Conservation (phyloP, 2,113 vertebrate genomes). For the Emydocephalus ijimae region DNA sequence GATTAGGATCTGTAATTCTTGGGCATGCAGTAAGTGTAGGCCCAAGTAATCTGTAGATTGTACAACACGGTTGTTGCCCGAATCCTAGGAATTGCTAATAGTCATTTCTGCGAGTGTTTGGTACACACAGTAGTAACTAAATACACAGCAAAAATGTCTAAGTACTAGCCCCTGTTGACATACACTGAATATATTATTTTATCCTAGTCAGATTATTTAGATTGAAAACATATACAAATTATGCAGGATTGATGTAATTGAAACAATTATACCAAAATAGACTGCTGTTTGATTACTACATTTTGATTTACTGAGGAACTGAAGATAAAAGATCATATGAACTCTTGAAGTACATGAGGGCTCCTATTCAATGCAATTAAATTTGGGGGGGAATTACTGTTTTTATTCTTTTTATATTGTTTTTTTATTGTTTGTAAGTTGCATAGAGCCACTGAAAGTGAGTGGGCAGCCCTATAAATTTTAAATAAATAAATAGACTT, state of each 20-base stretch:
- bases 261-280: background rate
- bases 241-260: background rate
- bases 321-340: background rate
- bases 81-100: background rate
- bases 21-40: background rate
- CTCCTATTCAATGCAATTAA: background rate
- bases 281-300: background rate
- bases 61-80: background rate
- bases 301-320: background rate
- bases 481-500: background rate
- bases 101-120: background rate
- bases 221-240: background rate
- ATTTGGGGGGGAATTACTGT: background rate
- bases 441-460: background rate
- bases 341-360: background rate
- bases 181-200: background rate
- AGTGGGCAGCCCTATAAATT: background rate
- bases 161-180: background rate
- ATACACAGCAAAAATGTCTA: background rate
- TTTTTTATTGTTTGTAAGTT: background rate
- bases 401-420: background rate
- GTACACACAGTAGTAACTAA: background rate
- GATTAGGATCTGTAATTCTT: background rate
- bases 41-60: background rate
- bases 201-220: background rate